A percentile compares a stretch with the other conserved stretches of the same genome.
phyloP scores from a whole-genome alignment of 2,797 vertebrate genomes.

The Lates japonicus region DNA sequence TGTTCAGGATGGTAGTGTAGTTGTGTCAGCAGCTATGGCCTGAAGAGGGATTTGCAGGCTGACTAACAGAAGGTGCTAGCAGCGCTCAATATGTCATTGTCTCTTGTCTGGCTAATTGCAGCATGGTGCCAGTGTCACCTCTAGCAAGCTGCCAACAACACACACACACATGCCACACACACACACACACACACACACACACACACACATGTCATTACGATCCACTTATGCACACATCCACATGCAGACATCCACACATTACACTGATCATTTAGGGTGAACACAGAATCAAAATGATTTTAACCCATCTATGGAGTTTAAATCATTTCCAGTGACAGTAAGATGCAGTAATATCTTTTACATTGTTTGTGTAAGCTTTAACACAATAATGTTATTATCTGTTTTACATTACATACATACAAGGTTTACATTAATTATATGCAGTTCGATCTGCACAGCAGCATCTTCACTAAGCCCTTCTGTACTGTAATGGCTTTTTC shows the following conservation, averaged over 20 bases:
- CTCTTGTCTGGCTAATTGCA: conserved; percentile 72
- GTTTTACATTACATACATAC: too few relatives aligned
- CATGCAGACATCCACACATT: neutral
- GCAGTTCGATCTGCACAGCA: neutral
- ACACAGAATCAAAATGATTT: neutral
- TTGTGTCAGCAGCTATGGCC: conserved; percentile 53
- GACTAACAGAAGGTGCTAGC: conserved; percentile 76
- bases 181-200: conserved; percentile 13
- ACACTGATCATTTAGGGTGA: conserved; percentile 15
- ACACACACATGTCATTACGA: too few relatives aligned
- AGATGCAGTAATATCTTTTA: neutral
- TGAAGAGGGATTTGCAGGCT: conserved; percentile 56
- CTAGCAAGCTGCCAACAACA: conserved; percentile 51
- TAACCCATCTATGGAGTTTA: neutral
- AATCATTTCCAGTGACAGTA: neutral
- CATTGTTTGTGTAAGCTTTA: neutral
- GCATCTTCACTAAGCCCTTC: neutral
- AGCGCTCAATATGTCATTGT: conserved; percentile 76
- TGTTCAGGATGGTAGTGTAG: conserved; percentile 20
- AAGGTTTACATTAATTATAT: neutral
- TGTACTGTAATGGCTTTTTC: neutral
- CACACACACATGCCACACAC: conserved; percentile 6
- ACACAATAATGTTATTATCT: neutral
- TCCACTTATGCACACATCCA: neutral
- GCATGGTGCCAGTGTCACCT: conserved; percentile 68